Conservation (phyloP, 2,888 invertebrate species). For the Cryptocephalus moraei region DNA sequence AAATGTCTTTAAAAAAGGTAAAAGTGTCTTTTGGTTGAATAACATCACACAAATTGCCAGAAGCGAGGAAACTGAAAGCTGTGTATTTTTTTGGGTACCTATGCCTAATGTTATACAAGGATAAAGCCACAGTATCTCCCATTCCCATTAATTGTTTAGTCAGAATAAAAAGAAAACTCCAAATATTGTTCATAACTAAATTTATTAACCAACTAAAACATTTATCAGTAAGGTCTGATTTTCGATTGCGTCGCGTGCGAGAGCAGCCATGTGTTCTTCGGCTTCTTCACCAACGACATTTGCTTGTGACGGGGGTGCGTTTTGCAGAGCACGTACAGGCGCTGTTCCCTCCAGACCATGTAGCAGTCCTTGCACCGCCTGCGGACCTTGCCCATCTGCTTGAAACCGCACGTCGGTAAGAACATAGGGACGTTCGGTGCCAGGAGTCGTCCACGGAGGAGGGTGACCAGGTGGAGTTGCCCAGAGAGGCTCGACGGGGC, state of each 20-base stretch:
- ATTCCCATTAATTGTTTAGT: no score
- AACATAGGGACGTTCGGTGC: conserved; percentile 15
- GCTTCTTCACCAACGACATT: conserved; percentile 57
- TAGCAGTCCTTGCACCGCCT: conserved; percentile 74
- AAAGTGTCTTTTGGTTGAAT: no score
- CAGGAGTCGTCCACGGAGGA: conserved; percentile 7
- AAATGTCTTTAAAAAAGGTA: no score
- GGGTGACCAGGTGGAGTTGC: background rate
- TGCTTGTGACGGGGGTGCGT: conserved; percentile 74
- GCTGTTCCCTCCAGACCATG: conserved; percentile 55
- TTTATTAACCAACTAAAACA: background rate
- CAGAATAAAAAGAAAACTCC: no score
- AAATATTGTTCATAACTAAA: no score
- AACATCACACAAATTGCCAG: no score
- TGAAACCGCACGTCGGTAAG: conserved; percentile 48
- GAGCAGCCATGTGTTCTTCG: conserved; percentile 63
- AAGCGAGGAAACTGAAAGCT: no score
- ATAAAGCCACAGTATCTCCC: no score
- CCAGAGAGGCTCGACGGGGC: no score
- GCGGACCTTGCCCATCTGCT: conserved; percentile 57
- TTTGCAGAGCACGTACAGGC: conserved; percentile 64
- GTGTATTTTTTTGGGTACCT: no score
- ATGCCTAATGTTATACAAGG: no score
- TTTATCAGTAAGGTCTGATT: conserved; percentile 40
- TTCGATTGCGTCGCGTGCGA: conserved; percentile 63